phyloP scores from a whole-genome alignment of 2,888 invertebrate genomes.

The Choristoneura rosaceana region DNA sequence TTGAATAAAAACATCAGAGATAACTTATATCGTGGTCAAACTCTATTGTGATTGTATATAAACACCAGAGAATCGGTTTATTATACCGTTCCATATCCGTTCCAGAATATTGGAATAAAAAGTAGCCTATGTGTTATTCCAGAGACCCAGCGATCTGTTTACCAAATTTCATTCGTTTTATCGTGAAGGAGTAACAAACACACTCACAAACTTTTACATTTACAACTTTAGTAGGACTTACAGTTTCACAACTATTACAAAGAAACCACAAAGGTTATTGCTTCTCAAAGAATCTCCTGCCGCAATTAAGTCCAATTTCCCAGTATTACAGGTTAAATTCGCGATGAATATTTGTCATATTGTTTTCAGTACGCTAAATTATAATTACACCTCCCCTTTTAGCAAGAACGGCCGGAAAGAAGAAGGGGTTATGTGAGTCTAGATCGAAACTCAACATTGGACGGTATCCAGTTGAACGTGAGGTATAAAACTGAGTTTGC shows the following conservation, averaged over 20 bases:
- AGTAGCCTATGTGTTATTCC: too few species aligned
- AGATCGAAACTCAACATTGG: neutral
- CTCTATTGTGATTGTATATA: too few species aligned
- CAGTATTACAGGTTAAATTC: slow-evolving; percentile 22
- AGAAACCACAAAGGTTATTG: slow-evolving; percentile 18
- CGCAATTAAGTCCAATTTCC: slow-evolving; percentile 28
- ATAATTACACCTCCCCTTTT: slow-evolving; percentile 11
- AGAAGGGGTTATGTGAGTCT: neutral
- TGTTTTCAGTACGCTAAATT: slow-evolving; percentile 28
- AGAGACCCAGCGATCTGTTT: too few species aligned
- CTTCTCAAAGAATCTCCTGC: slow-evolving; percentile 16
- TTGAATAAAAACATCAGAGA: too few species aligned
- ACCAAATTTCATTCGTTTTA: too few species aligned
- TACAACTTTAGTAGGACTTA: too few species aligned
- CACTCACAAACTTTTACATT: too few species aligned
- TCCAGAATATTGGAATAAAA: too few species aligned
- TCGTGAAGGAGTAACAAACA: too few species aligned
- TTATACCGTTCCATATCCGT: neutral
- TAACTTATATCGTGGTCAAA: too few species aligned
- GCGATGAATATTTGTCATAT: slow-evolving; percentile 30
- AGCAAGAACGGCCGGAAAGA: neutral
- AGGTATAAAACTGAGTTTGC: neutral
- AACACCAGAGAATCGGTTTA: too few species aligned
- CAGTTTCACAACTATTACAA: neutral
- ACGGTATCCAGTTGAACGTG: neutral